These are phyloP conservation scores for Apogon hyalosoma DNA, from an alignment of 2,797 vertebrate species.

Conservation along the genomic window DNA sequence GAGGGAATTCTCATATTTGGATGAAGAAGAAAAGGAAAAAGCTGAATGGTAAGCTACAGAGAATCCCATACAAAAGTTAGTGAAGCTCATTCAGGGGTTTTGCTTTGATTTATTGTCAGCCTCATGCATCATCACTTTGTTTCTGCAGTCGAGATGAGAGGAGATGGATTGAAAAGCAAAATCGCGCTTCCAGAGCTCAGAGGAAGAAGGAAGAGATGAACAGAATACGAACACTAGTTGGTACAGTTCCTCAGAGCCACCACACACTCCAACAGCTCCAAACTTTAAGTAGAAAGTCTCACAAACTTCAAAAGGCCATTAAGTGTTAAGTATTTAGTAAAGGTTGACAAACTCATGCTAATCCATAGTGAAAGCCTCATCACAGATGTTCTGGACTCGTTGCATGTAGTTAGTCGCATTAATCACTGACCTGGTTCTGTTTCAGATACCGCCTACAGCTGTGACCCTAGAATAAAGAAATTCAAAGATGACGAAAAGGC, in stretches of 20 bases:
- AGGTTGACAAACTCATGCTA: neutral
- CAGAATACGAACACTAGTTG: conserved; percentile 95
- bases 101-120: no score
- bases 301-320: neutral
- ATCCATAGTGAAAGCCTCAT: neutral
- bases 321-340: neutral
- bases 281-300: neutral
- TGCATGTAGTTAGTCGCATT: neutral
- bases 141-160: conserved; percentile 93
- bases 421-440: neutral
- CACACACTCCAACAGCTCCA: conserved; percentile 4
- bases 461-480: conserved; percentile 97
- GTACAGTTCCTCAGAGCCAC: conserved; percentile 75
- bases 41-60: conserved; percentile 92
- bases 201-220: conserved; percentile 99
- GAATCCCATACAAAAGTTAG: neutral
- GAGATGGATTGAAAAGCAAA: conserved; percentile 99
- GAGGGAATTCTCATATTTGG: conserved; percentile 99
- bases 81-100: neutral
- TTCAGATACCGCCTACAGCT: conserved; percentile 95
- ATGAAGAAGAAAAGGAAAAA: conserved; percentile 99
- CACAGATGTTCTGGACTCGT: no score
- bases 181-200: conserved; percentile 92
- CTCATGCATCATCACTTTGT: neutral
- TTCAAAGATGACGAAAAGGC: conserved; percentile 99